Evolutionary conservation across 2,797 vertebrate species (phyloP), one percentile per base, ranked within the genome.

Genomic region (Scolopax rusticola): DNA sequence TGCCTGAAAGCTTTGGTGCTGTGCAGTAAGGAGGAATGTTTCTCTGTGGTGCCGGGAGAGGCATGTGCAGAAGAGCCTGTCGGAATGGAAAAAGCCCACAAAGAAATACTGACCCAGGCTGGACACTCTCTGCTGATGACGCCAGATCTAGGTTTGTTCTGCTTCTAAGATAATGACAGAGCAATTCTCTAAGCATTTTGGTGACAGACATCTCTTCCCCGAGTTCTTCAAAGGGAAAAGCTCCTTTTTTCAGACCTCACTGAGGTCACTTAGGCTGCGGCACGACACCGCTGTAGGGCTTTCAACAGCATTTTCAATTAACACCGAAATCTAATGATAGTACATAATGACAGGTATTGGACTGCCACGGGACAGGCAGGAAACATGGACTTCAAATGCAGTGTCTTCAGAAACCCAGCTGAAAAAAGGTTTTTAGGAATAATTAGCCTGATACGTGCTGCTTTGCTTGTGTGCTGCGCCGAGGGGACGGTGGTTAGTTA

Each of bases 261-360:
- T 51, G 76, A 61, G 91, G 91, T 89, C 73, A 3, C 82, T 7
- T 8, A 23, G 88, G 89, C 84, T 71, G 7, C 2, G 2, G 83
- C 87, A 75, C 47, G 91, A 13, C 84, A 92, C 4, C 84, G 2
- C 78, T 68, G 3, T 24, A 0, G 3, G 74, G 74, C 90, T 95
- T 93, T 94, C 95, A 94, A 95, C 60, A 81, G 84, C 84, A 7
- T 91, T 94, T 88, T 75, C 96, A 96, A 93, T 96, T 97, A 96
- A 90, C 95, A 94, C 92, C 81, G 18, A 51, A 57, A 27, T 15
- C 71, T 95, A 96, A 93, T n/a, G 82, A 92, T 79, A 71, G 32
- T 27, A 41, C 65, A 1, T 41, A 47, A 90, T 89, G 89, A 75
- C 79, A 78, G 87, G 61, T 78, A 78, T 69, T 74, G 2, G 2